Conservation (phyloP, 2,113 vertebrate genomes). For the Alaudala cheleensis region DNA sequence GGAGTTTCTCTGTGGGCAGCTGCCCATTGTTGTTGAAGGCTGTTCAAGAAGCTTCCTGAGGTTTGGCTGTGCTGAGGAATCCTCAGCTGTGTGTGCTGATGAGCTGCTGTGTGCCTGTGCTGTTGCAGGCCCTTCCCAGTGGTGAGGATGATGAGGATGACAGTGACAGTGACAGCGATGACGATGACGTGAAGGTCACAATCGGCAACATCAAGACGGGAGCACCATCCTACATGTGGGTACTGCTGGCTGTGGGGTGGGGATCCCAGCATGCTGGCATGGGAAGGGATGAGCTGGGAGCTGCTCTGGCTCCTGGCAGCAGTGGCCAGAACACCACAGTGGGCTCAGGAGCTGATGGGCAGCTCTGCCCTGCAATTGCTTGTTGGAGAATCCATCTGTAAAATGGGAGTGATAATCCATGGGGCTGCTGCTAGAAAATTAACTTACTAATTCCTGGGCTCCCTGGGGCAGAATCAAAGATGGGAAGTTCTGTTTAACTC, state of each 20-base stretch:
- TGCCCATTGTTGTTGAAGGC: not conserved
- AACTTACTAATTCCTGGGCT: not conserved
- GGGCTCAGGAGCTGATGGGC: not conserved
- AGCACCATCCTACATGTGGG: conserved; percentile 74
- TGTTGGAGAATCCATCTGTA: not conserved
- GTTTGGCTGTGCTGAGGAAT: not conserved
- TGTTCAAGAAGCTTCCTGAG: not conserved
- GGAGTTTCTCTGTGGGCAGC: not conserved
- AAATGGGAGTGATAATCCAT: not conserved
- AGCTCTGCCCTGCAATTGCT: not conserved
- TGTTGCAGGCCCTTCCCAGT: conserved; percentile 65
- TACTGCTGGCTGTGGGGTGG: not conserved
- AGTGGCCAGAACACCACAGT: fast-evolving
- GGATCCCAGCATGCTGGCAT: fast-evolving
- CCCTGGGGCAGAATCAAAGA: not conserved
- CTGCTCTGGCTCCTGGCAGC: not conserved
- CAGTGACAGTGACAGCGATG: conserved; percentile 73
- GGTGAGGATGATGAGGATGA: conserved; percentile 75
- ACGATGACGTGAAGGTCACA: conserved; percentile 77
- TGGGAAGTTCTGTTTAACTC: not conserved
- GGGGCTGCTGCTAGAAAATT: not conserved
- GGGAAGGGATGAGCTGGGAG: not conserved
- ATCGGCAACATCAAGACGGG: conserved; percentile 80
- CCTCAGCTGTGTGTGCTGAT: not conserved
- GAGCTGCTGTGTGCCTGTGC: not conserved